A percentile compares a stretch with the other conserved stretches of the same genome.
These are phyloP conservation scores for Megalopta genalis DNA, from an alignment of 1,140 invertebrate species.

Conservation along the genomic window DNA sequence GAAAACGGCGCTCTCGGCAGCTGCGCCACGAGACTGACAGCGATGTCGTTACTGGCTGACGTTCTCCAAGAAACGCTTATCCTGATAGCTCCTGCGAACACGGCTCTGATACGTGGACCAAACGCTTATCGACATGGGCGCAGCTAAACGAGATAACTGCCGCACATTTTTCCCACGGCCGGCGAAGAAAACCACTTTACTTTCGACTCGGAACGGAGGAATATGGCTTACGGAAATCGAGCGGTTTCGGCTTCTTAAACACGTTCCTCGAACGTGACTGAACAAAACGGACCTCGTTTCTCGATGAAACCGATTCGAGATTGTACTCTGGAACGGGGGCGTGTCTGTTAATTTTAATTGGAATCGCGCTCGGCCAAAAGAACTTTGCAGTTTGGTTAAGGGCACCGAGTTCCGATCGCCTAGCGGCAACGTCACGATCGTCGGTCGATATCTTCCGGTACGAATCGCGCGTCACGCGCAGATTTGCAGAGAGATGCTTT, in stretches of 20 bases:
- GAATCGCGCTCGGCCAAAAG: neutral
- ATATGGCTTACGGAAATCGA: neutral
- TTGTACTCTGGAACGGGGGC: neutral
- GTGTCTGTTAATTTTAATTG: neutral
- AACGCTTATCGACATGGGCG: neutral
- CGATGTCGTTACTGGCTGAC: constrained; percentile 37
- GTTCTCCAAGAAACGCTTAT: constrained; percentile 39
- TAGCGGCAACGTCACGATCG: neutral
- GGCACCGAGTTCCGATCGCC: neutral
- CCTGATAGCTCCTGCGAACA: neutral
- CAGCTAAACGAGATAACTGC: neutral
- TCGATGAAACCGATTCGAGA: neutral
- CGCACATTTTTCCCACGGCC: too few species aligned
- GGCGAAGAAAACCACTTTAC: too few species aligned
- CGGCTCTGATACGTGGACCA: neutral
- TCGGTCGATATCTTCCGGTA: neutral
- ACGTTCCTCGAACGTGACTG: constrained; percentile 2
- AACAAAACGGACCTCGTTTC: neutral
- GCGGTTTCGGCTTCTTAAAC: neutral
- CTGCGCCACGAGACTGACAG: constrained; percentile 48
- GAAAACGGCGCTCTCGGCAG: constrained; percentile 53
- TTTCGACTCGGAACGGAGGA: neutral
- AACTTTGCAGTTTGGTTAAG: neutral
- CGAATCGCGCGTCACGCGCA: neutral
- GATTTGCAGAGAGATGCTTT: too few species aligned